Base-by-base conservation (phyloP, 2,888 invertebrate species). In the Neuroscelio doddi region DNA sequence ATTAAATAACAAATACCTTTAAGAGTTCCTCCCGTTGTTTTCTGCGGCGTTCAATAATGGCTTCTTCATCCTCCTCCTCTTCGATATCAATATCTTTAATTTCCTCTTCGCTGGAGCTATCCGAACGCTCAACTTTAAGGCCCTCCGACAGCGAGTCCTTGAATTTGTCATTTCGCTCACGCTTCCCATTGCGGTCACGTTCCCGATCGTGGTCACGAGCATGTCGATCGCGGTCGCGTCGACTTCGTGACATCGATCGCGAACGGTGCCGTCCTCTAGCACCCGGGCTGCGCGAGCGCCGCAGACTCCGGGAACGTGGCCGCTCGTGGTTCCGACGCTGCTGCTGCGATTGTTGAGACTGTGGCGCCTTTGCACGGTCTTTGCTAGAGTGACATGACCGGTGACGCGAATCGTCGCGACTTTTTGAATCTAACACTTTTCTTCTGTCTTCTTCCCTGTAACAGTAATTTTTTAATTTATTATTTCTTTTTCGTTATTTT, bases 11-110 rank as follows among this genome's bases (percentile, higher is more conserved):
- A 21, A n/a, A 76, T 86, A 94, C 94, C 89, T 93, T 93, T 56
- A 97, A 80, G 3, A 98, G 87, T 80, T 93, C 94, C 83, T 97
- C 95, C 32, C 97, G 87, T 78, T 95, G 92, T 78, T 93, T 93
- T 64, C 97, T 88, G 70, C 96, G 88, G 78, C 90, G 89, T 81
- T 96, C 95, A 80, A 98, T 98, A 72, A 97, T 94, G 73, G 92
- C 92, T 81, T 97, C 96, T 79, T 97, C 97, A 74, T 95, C 94
- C 82, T 96, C 96, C 69, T 95, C 95, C 63, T 96, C 94, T 62
- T 92, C 90, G 51, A 94, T 90, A 73, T 93, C 90, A 56, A 92
- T 87, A 77, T 92, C 90, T 46, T 81, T 84, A 1, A 90, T 86
- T 64, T 92, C 92, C 66, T 90, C 91, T 67, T 91, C 92, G 67